Base-by-base conservation (phyloP, 1,140 invertebrate species). In the Drosophila dunni region DNA sequence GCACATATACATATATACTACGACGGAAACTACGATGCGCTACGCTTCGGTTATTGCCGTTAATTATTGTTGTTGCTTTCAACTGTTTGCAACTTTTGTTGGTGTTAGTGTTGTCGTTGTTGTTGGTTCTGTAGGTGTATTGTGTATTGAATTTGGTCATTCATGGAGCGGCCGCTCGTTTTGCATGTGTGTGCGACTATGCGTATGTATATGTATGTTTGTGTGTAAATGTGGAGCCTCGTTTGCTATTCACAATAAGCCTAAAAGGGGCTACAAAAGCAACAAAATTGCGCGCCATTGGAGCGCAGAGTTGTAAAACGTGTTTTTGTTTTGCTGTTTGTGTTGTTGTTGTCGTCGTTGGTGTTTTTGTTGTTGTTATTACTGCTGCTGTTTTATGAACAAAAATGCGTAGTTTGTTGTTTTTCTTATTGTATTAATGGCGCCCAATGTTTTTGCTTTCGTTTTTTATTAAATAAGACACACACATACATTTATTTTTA, bases 21-120 rank as follows among this genome's bases (percentile, higher is more conserved):
- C 81, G 74, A 83, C 73, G 84, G 76, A 88, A 89, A 84, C 81
- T 85, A 84, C 81, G 81, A 84, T 81, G 81, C 78, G 75, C 72
- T 86, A 88, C 80, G 83, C 83, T 88, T 88, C 84, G 84, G 67
- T 83, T 89, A 89, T 83, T 88, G 83, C 79, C 83, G 81, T 88
- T 88, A 88, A 88, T 88, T 88, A 88, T 78, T 76, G 74, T 81
- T 81, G 78, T 36, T 38, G 64, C 33, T n/a, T 56, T 54, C 51
- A 38, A 62, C 60, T 38, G 24, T 56, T 40, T 67, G 62, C 34
- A 17, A 34, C 17, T 54, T 54, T 75, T 66, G 76, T 48, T 29
- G 24, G 24, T 33, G 56, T 46, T 29, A 15, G 17, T 74, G 62
- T 61, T 65, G 72, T 69, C 50, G 51, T 38, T 70, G 38, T 63